phyloP scores from a whole-genome alignment of 2,888 invertebrate species.

The Bellardia pandia region DNA sequence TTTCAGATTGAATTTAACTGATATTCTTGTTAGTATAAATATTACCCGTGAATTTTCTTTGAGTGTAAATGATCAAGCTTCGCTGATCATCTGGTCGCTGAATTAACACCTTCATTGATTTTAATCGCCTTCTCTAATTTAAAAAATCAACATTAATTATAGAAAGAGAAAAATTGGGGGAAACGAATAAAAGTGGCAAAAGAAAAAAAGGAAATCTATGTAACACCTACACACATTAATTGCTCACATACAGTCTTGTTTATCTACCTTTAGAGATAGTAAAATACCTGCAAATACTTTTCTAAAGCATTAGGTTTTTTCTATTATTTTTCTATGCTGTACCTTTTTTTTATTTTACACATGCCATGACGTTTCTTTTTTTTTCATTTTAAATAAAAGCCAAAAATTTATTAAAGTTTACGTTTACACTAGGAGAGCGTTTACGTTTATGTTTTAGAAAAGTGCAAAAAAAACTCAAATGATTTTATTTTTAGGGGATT shows the following conservation, averaged over 20 bases:
- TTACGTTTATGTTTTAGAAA: background rate
- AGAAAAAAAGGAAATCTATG: slow-evolving; percentile 28
- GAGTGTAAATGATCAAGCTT: slow-evolving; percentile 20
- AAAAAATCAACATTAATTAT: slow-evolving; percentile 49
- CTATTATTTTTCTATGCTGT: background rate
- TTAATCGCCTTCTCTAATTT: slow-evolving; percentile 50
- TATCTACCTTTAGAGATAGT: background rate
- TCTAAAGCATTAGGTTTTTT: slow-evolving; percentile 15
- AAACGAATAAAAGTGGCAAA: background rate
- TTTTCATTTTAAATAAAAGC: slow-evolving; percentile 19
- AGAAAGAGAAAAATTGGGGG: background rate
- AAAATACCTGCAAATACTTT: background rate
- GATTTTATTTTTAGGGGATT: background rate
- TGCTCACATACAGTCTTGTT: background rate
- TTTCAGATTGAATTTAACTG: no score
- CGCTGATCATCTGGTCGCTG: slow-evolving; percentile 18
- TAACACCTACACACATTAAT: slow-evolving; percentile 1
- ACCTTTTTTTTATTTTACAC: background rate
- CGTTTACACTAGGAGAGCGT: background rate
- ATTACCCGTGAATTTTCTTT: slow-evolving; percentile 7
- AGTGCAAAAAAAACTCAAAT: background rate
- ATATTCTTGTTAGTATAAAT: no score
- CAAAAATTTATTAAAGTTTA: slow-evolving; percentile 26
- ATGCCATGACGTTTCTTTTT: slow-evolving; percentile 30
- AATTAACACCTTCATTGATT: slow-evolving; percentile 48